These are phyloP conservation scores for Rhinogobius similis DNA, from an alignment of 2,113 vertebrate species.

Conservation along the genomic window DNA sequence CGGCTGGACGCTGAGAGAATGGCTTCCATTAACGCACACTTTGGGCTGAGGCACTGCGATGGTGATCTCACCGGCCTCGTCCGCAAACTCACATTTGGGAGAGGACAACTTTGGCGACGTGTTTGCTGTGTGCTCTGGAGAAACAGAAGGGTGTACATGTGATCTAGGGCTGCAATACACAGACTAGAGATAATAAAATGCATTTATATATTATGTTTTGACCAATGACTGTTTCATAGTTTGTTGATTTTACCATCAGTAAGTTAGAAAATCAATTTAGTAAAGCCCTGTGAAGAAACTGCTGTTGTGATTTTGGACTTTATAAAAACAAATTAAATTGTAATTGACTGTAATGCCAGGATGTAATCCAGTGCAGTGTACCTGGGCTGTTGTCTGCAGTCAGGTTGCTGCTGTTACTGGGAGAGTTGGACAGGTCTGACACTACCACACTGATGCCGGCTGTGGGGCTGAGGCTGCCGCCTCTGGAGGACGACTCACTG, in stretches of 20 bases:
- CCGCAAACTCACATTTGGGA: constrained; percentile 83
- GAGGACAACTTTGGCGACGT: constrained; percentile 83
- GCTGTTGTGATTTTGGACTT: too few species aligned
- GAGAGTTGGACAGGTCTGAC: constrained; percentile 78
- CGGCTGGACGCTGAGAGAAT: constrained; percentile 77
- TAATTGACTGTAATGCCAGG: neutral
- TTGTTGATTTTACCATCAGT: too few species aligned
- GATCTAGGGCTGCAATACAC: constrained; percentile 1
- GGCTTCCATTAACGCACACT: constrained; percentile 89
- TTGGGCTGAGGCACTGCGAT: constrained; percentile 74
- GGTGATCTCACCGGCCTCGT: constrained; percentile 80
- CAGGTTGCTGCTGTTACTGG: constrained; percentile 88
- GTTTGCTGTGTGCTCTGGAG: constrained; percentile 74
- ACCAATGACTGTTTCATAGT: too few species aligned
- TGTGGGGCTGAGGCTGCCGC: constrained; percentile 81
- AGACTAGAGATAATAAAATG: neutral
- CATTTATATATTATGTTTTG: neutral
- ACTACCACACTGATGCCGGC: constrained; percentile 79
- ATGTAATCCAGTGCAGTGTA: constrained; percentile 48
- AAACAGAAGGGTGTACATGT: neutral
- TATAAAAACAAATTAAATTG: too few species aligned
- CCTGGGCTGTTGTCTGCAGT: constrained; percentile 86
- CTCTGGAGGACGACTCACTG: constrained; percentile 89
- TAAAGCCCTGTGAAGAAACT: too few species aligned
- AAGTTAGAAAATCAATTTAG: too few species aligned